Evolutionary conservation across 2,888 invertebrate genomes (phyloP).

Genomic region (Dioctria rufipes): DNA sequence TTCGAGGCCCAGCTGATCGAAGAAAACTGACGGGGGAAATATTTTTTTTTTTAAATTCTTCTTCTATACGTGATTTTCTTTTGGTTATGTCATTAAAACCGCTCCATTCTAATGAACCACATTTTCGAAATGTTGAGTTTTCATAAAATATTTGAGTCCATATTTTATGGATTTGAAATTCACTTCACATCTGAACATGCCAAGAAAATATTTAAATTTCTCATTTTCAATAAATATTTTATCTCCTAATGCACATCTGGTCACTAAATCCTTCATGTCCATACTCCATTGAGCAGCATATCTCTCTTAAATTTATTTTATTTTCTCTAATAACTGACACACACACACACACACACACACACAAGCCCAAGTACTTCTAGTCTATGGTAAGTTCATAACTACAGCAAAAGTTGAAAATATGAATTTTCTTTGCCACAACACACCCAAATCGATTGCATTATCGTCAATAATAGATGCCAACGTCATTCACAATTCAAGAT

Average conservation of each 20-base stretch:
- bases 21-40: too few relatives aligned
- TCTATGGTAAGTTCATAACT: too few relatives aligned
- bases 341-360: neutral
- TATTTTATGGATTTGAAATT: too few relatives aligned
- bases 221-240: constrained; percentile 31
- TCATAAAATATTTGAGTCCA: too few relatives aligned
- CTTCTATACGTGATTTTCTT: too few relatives aligned
- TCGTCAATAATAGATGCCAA: constrained; percentile 46
- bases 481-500: constrained; percentile 48
- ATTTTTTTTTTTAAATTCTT: too few relatives aligned
- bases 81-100: too few relatives aligned
- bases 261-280: constrained; percentile 32
- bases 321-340: constrained; percentile 17
- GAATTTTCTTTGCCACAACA: constrained; percentile 39
- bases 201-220: constrained; percentile 21
- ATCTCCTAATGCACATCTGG: constrained; percentile 40
- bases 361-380: neutral
- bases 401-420: neutral
- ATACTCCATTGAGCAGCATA: neutral
- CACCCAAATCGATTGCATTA: constrained; percentile 46
- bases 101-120: too few relatives aligned
- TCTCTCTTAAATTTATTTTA: neutral
- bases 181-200: too few relatives aligned
- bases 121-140: too few relatives aligned
- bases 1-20: too few relatives aligned